Evolutionary conservation across 1,140 invertebrate genomes (phyloP), one percentile per base, ranked within the genome.

Genomic region (Phymorhynchus buccinoides): DNA sequence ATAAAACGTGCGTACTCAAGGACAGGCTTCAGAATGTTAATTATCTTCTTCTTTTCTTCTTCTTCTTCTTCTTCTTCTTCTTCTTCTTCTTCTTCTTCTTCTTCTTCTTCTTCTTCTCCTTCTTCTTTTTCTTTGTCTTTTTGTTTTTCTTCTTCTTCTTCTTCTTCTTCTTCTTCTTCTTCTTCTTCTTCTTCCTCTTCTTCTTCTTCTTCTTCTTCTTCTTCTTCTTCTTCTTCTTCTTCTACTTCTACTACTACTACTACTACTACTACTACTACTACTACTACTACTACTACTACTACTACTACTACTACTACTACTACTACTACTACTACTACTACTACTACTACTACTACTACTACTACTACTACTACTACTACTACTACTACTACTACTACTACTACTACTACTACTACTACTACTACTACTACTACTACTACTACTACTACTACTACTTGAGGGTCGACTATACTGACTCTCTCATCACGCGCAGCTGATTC

Each of bases 241-340:
- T 18, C 56, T 66, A 66, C 56, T 66, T 18, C 56, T 66, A 66
- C 56, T 66, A 66, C 56, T 66, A 66, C 56, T 66, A 16, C 56
- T 66, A 30, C 56, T 18, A 66, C 16, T 18, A 66, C 56, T 18
- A 66, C 56, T 18, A 66, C 56, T 18, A 66, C 56, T 18, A 66
- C 56, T 18, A 66, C 56, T 18, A 66, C 56, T 18, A 66, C 56
- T 18, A 66, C 56, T 66, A 66, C 56, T 66, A 66, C 56, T 66
- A 66, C 56, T 66, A 66, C 56, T 66, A 66, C 56, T 66, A 66
- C 56, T 66, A 66, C 56, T 66, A 66, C 56, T 66, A 66, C 56
- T 66, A 66, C 56, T 66, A 66, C 56, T 66, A 66, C 56, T 66
- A 66, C 56, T 66, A 66, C 56, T 66, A 66, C 56, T 66, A 66